phyloP scores from a whole-genome alignment of 2,113 vertebrate species.

The Ciconia boyciana region DNA sequence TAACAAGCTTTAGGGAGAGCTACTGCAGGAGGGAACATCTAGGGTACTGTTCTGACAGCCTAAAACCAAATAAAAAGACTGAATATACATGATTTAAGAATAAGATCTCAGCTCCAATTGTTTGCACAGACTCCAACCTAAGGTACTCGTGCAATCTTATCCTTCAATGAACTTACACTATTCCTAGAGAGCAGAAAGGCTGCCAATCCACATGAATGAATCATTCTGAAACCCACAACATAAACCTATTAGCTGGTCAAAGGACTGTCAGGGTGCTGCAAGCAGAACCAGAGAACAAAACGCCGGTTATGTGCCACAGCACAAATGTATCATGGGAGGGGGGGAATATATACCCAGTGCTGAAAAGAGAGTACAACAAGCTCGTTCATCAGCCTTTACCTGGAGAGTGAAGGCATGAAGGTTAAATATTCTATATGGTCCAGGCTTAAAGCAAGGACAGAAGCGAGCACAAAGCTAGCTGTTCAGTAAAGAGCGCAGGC shows the following conservation, averaged over 20 bases:
- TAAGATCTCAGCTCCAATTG: background rate
- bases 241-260: constrained; percentile 52
- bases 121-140: background rate
- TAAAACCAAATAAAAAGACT: background rate
- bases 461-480: background rate
- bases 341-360: background rate
- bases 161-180: constrained; percentile 3
- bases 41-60: background rate
- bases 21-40: background rate
- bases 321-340: background rate
- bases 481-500: background rate
- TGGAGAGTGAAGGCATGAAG: background rate
- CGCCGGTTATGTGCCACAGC: background rate
- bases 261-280: constrained; percentile 10
- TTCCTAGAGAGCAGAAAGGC: constrained; percentile 61
- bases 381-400: background rate
- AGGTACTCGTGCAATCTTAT: background rate
- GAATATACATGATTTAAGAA: background rate
- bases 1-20: background rate
- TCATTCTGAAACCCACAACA: constrained; percentile 46
- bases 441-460: background rate
- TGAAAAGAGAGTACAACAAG: background rate
- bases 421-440: background rate
- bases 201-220: constrained; percentile 57
- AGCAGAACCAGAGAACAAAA: constrained; percentile 23